phyloP scores from a whole-genome alignment of 1,140 invertebrate species.

The Polyergus mexicanus region DNA sequence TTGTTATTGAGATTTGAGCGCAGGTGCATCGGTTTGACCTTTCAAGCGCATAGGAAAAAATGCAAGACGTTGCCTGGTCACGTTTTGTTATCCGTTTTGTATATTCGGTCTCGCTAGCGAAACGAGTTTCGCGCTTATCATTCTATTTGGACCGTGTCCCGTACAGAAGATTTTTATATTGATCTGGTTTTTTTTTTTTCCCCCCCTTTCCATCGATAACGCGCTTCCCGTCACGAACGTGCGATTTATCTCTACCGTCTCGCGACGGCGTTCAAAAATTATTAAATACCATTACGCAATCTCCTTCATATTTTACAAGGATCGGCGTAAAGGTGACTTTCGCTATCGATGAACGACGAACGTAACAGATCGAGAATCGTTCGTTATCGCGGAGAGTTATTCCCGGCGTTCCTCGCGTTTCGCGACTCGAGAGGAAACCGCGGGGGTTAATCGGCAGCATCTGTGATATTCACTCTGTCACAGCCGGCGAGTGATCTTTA shows the following conservation, averaged over 20 bases:
- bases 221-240: not conserved
- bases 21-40: slow-evolving; percentile 62
- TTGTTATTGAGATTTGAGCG: slow-evolving; percentile 49
- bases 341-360: slow-evolving; percentile 1
- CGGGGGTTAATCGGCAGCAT: not conserved
- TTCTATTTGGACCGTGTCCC: not conserved
- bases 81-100: not conserved
- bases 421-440: not conserved
- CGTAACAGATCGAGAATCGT: slow-evolving; percentile 13
- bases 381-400: not conserved
- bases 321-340: slow-evolving; percentile 34
- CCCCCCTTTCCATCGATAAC: not conserved
- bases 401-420: not conserved
- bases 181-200: not conserved
- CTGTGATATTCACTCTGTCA: not conserved
- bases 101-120: not conserved
- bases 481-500: not conserved
- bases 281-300: slow-evolving; percentile 29
- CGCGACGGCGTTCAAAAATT: not conserved
- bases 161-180: too few species aligned
- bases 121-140: slow-evolving; percentile 29
- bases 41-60: slow-evolving; percentile 36
- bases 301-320: not conserved
- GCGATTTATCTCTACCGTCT: not conserved
- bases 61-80: slow-evolving; percentile 2